phyloP scores from a whole-genome alignment of 2,113 vertebrate species.

The Leptobrachium leishanense region DNA sequence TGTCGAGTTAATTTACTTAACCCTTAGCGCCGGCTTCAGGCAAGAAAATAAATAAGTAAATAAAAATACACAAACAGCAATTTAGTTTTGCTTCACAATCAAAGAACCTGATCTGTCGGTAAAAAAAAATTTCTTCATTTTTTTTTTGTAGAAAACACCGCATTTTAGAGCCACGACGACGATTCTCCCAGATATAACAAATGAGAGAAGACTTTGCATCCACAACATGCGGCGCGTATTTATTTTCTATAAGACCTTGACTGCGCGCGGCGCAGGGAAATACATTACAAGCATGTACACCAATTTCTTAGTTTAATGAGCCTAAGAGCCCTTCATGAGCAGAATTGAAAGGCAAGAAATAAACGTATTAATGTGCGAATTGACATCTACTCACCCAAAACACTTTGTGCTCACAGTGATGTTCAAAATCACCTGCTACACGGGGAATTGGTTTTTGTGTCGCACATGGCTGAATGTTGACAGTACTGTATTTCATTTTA shows the following conservation, averaged over 20 bases:
- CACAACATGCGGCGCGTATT: conserved; percentile 17
- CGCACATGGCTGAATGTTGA: conserved; percentile 29
- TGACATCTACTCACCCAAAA: conserved; percentile 39
- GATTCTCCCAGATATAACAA: background rate
- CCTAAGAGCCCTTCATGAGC: conserved; percentile 20
- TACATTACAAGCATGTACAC: conserved; percentile 16
- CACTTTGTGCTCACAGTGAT: conserved; percentile 21
- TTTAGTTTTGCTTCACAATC: background rate
- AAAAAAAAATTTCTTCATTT: background rate
- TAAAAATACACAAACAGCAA: background rate
- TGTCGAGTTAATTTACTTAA: background rate
- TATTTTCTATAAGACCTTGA: conserved; percentile 21
- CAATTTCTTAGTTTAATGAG: conserved; percentile 43
- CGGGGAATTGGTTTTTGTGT: conserved; percentile 43
- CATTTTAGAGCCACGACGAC: background rate
- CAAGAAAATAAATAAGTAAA: background rate
- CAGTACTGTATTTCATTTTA: conserved; percentile 27
- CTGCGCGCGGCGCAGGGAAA: background rate
- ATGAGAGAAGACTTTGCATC: conserved; percentile 4
- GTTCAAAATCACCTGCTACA: conserved; percentile 43
- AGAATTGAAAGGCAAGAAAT: conserved; percentile 39
- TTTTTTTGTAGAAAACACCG: background rate
- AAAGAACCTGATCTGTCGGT: background rate
- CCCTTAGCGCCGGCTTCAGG: background rate
- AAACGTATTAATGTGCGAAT: conserved; percentile 38